Percentiles rank a stretch among this genome's conserved stretches.
Conservation (phyloP, 2,888 invertebrate species). For the Rapana venosa region DNA sequence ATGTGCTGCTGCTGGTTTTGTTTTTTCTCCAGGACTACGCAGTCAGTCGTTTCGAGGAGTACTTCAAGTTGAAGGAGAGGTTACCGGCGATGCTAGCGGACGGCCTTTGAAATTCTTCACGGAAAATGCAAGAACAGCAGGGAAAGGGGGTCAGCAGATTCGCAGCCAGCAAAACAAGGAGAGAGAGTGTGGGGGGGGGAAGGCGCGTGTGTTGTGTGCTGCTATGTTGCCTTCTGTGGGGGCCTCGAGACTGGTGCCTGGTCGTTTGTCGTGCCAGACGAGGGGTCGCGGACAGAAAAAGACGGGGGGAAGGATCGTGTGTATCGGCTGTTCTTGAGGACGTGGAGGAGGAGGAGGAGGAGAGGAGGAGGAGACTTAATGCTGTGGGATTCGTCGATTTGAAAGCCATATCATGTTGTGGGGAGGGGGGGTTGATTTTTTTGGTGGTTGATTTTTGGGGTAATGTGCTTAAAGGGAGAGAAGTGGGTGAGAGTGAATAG, state of each 20-base stretch:
- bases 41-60: conserved; percentile 60
- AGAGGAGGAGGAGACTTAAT: not conserved
- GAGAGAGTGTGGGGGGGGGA: no score
- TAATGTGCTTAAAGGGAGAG: not conserved
- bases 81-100: conserved; percentile 40
- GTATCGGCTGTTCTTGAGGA: no score
- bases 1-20: not conserved
- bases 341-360: no score
- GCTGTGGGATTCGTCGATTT: not conserved
- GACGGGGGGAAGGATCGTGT: no score
- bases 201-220: not conserved
- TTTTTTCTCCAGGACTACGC: conserved; percentile 65
- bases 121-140: not conserved
- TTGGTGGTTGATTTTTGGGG: not conserved
- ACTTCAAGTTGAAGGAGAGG: conserved; percentile 60
- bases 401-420: conserved; percentile 4
- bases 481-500: not conserved
- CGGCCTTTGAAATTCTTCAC: not conserved
- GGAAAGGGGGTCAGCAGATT: not conserved
- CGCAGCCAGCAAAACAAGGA: not conserved
- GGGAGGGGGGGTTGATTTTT: no score
- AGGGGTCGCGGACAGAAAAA: not conserved
- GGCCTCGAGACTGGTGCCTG: not conserved
- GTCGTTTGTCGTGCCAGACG: not conserved
- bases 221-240: no score